Conservation (phyloP, 2,888 invertebrate species). For the Plusia festucae region DNA sequence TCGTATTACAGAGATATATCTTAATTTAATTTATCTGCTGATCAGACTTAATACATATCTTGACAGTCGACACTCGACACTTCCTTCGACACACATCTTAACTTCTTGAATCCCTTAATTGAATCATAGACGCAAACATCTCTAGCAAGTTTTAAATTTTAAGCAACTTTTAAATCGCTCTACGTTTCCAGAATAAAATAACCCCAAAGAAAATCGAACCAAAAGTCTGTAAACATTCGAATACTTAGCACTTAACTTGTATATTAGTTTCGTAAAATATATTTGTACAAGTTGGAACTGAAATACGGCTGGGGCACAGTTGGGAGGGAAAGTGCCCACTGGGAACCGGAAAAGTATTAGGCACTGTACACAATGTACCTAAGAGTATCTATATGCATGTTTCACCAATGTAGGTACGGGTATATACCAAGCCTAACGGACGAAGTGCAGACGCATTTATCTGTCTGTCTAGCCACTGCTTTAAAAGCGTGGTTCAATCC, state of each 20-base stretch:
- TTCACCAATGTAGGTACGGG: background rate
- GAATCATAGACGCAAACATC: background rate
- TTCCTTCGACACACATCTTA: too few relatives aligned
- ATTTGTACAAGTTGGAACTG: conserved; percentile 34
- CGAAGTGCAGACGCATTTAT: background rate
- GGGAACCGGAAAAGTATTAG: conserved; percentile 32
- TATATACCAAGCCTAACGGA: background rate
- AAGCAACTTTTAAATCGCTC: background rate
- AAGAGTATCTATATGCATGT: background rate
- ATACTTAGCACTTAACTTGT: conserved; percentile 27
- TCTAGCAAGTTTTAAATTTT: background rate
- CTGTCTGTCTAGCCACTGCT: background rate
- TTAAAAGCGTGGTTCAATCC: conserved; percentile 2
- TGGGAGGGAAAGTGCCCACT: conserved; percentile 31
- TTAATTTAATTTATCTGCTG: too few relatives aligned
- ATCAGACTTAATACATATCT: too few relatives aligned
- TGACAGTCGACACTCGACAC: too few relatives aligned
- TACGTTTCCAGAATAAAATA: conserved; percentile 12
- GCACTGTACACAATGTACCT: conserved; percentile 15
- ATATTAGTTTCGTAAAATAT: conserved; percentile 38
- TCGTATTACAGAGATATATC: too few relatives aligned
- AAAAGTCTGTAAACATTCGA: conserved; percentile 18
- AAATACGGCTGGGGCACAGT: conserved; percentile 34
- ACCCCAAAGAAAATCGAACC: conserved; percentile 12
- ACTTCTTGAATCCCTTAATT: too few relatives aligned